Percentiles rank a stretch among this genome's conserved stretches.
Evolutionary conservation across 2,888 invertebrate species (phyloP).

Genomic region (Lepidonotus clava): DNA sequence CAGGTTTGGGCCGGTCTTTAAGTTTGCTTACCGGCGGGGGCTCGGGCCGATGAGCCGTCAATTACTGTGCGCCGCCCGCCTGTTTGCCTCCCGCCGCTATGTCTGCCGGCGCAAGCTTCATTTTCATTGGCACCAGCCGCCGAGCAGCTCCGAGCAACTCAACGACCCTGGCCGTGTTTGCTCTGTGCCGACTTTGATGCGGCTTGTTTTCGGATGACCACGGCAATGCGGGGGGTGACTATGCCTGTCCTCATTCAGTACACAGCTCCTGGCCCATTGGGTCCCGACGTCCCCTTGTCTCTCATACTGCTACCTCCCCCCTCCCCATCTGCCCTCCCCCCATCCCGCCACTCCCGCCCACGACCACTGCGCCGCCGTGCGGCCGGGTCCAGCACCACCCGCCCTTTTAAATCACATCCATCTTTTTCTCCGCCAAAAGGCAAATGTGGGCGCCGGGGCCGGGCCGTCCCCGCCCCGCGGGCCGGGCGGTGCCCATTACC

Average conservation of each 20-base stretch:
- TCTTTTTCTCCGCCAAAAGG: conserved; percentile 27
- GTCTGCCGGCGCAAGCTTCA: conserved; percentile 35
- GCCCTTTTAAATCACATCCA: conserved; percentile 22
- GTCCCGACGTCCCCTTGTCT: neutral
- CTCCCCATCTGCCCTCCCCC: neutral
- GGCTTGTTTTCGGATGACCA: conserved; percentile 44
- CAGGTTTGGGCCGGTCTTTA: conserved; percentile 25
- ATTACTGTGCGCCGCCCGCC: neutral
- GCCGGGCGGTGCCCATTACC: neutral
- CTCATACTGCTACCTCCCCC: neutral
- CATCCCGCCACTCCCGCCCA: neutral
- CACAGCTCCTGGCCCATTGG: neutral
- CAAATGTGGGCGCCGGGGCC: neutral
- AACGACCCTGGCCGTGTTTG: neutral
- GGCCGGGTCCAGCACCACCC: neutral
- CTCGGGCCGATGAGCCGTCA: conserved; percentile 19
- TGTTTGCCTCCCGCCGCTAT: neutral
- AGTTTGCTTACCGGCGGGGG: conserved; percentile 41
- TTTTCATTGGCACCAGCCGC: conserved; percentile 14
- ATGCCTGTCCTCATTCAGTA: conserved; percentile 23
- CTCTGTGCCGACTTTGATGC: conserved; percentile 8
- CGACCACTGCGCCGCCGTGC: neutral
- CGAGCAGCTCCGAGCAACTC: neutral
- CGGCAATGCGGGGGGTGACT: neutral
- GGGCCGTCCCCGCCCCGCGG: neutral